Percentiles rank a stretch among this genome's conserved stretches.
phyloP scores from a whole-genome alignment of 2,888 invertebrate genomes.

The Chalcosyrphus nemorum region DNA sequence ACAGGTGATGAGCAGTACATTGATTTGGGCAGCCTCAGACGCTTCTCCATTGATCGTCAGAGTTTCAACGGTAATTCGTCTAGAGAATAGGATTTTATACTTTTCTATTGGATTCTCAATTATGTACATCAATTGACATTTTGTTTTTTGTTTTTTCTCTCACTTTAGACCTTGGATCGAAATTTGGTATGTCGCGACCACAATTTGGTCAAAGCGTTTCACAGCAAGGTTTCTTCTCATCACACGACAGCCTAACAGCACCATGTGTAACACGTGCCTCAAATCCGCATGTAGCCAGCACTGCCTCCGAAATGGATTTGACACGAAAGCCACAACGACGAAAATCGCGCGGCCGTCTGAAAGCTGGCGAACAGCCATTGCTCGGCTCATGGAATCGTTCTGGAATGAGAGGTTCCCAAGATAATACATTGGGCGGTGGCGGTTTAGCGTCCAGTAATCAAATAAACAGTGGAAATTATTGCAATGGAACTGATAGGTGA shows the following conservation, averaged over 20 bases:
- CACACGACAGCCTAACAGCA: slow-evolving; percentile 89
- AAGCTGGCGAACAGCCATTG: slow-evolving; percentile 89
- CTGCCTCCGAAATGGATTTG: slow-evolving; percentile 89
- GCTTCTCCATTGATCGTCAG: slow-evolving; percentile 81
- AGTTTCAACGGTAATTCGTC: slow-evolving; percentile 81
- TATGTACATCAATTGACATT: background rate
- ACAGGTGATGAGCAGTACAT: slow-evolving; percentile 80
- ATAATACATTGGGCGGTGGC: slow-evolving; percentile 83
- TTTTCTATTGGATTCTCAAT: background rate
- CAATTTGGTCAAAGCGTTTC: slow-evolving; percentile 82
- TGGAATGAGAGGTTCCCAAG: slow-evolving; percentile 82
- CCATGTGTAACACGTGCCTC: slow-evolving; percentile 86
- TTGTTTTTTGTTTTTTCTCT: slow-evolving; percentile 74
- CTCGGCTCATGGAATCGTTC: slow-evolving; percentile 87
- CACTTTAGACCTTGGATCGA: slow-evolving; percentile 90
- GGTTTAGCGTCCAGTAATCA: slow-evolving; percentile 84
- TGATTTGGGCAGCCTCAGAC: slow-evolving; percentile 81
- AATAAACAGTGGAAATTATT: slow-evolving; percentile 85
- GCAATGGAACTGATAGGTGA: slow-evolving; percentile 87
- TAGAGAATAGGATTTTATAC: background rate
- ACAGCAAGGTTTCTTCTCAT: slow-evolving; percentile 87
- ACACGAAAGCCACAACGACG: slow-evolving; percentile 85
- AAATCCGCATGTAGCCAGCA: slow-evolving; percentile 84
- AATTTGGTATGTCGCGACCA: slow-evolving; percentile 87
- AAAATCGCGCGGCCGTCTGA: slow-evolving; percentile 86